phyloP scores from a whole-genome alignment of 2,888 invertebrate genomes.

The Onchidella celtica region DNA sequence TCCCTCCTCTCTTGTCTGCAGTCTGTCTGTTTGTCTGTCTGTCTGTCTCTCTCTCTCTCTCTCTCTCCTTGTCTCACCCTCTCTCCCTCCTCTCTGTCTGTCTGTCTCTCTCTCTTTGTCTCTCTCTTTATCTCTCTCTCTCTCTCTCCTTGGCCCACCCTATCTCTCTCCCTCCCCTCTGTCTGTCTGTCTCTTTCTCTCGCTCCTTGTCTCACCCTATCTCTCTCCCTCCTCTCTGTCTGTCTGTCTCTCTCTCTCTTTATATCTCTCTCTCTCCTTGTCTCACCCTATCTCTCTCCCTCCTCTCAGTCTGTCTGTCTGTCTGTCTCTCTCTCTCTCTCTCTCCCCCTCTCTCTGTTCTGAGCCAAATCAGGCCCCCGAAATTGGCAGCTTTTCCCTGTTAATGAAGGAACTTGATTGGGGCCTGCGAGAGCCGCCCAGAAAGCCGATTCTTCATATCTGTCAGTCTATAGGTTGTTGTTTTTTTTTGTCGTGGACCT shows the following conservation, averaged over 20 bases:
- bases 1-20: too few relatives aligned
- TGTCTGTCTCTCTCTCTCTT: background rate
- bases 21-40: background rate
- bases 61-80: background rate
- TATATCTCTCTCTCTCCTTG: background rate
- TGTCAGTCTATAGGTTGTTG: too few relatives aligned
- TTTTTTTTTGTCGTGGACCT: too few relatives aligned
- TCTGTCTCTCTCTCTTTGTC: background rate
- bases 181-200: background rate
- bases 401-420: too few relatives aligned
- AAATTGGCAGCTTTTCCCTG: too few relatives aligned
- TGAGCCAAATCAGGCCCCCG: too few relatives aligned
- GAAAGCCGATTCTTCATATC: too few relatives aligned
- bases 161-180: background rate
- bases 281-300: background rate
- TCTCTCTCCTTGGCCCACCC: background rate
- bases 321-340: background rate
- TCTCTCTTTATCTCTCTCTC: background rate
- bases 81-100: background rate
- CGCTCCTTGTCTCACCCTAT: background rate
- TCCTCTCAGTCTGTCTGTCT: background rate
- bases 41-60: conserved; percentile 4
- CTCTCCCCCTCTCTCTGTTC: background rate
- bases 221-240: background rate
- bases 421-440: too few relatives aligned